Conservation (phyloP, 2,113 vertebrate genomes). For the Petrocephalus zakoni region DNA sequence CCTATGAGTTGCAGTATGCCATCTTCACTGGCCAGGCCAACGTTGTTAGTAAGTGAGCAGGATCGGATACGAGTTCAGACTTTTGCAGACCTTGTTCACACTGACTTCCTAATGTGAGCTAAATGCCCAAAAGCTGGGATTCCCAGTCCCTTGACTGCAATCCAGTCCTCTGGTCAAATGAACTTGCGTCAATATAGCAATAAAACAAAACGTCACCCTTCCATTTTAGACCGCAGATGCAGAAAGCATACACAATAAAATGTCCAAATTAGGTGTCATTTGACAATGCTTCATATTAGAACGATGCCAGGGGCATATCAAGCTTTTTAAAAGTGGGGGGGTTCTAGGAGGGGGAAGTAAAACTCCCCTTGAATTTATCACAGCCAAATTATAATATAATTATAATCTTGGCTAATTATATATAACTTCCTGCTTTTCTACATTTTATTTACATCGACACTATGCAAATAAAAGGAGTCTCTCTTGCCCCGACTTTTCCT, state of each 20-base stretch:
- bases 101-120: background rate
- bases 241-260: background rate
- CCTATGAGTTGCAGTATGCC: conserved; percentile 93
- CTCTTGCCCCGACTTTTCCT: too few relatives aligned
- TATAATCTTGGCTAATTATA: too few relatives aligned
- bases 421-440: too few relatives aligned
- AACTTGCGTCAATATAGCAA: background rate
- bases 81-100: background rate
- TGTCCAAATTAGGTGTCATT: background rate
- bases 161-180: background rate
- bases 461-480: too few relatives aligned
- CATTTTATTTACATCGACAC: too few relatives aligned
- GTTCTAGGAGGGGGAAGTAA: too few relatives aligned
- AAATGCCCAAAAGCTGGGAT: background rate
- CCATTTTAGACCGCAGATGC: background rate
- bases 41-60: conserved; percentile 86
- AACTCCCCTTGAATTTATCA: too few relatives aligned
- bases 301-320: too few relatives aligned
- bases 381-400: too few relatives aligned
- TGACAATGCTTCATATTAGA: background rate
- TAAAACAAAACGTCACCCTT: background rate
- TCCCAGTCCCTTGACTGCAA: background rate
- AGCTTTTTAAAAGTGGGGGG: too few relatives aligned
- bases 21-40: conserved; percentile 95
- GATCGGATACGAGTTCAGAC: background rate